Conservation (phyloP, 2,113 vertebrate genomes). For the Geothlypis trichas region DNA sequence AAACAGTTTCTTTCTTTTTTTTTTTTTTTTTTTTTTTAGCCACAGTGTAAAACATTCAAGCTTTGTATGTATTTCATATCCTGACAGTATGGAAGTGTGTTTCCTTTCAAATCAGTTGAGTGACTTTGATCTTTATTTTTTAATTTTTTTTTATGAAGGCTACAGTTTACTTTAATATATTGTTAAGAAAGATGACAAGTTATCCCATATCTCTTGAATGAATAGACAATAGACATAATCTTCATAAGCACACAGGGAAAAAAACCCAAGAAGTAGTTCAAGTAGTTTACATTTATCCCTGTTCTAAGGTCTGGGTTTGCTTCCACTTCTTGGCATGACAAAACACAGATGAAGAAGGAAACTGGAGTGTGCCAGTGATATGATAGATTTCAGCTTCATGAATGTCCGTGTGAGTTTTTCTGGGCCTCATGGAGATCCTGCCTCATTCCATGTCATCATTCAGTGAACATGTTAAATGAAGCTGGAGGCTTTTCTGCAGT, state of each 20-base stretch:
- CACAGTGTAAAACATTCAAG: neutral
- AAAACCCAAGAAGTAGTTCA: neutral
- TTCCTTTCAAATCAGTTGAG: neutral
- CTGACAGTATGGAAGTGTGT: neutral
- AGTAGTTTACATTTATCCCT: neutral
- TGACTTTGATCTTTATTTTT: neutral
- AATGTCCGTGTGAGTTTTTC: neutral
- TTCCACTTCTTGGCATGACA: neutral
- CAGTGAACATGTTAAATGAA: neutral
- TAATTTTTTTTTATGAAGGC: neutral
- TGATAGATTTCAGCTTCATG: neutral
- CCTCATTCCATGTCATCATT: neutral
- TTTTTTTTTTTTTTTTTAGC: neutral
- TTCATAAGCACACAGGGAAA: accelerated
- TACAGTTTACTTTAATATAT: neutral
- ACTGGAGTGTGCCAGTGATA: neutral
- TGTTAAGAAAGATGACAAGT: neutral
- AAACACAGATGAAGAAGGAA: neutral
- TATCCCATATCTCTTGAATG: neutral
- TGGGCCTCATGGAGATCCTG: neutral
- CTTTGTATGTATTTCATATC: neutral
- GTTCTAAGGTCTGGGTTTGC: neutral
- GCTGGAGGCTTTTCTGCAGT: neutral
- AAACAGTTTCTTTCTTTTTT: neutral
- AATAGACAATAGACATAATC: neutral